Percentiles rank a stretch among this genome's conserved stretches.
These are phyloP conservation scores for Aramus guarauna DNA, from an alignment of 2,113 vertebrate genomes.

Conservation along the genomic window DNA sequence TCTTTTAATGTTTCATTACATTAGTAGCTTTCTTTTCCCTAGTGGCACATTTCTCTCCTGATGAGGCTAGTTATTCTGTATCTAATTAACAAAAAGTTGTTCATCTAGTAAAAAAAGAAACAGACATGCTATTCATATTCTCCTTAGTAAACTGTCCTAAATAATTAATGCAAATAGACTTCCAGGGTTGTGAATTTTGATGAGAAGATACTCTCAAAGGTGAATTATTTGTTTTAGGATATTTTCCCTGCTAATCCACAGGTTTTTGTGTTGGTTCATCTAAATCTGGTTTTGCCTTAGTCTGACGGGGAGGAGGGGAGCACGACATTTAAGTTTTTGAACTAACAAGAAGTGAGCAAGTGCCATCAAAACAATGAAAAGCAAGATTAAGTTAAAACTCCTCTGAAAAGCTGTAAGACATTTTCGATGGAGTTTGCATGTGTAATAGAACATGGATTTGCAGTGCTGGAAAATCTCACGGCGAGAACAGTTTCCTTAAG, in stretches of 20 bases:
- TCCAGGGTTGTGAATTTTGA: conserved; percentile 33
- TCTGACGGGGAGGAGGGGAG: neutral
- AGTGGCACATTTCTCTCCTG: neutral
- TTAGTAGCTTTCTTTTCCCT: neutral
- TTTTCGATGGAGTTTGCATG: neutral
- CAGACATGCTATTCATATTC: conserved; percentile 35
- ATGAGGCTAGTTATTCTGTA: conserved; percentile 39
- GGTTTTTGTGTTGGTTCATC: conserved; percentile 11
- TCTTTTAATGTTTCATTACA: conserved; percentile 45
- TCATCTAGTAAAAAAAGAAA: conserved; percentile 42
- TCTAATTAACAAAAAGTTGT: conserved; percentile 54
- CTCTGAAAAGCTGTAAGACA: neutral
- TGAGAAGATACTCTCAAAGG: conserved; percentile 31
- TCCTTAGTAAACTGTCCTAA: conserved; percentile 54
- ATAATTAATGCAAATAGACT: conserved; percentile 59
- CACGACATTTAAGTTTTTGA: neutral
- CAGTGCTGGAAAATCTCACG: neutral
- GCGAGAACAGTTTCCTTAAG: neutral
- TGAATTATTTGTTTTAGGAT: conserved; percentile 30
- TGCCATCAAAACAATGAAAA: neutral
- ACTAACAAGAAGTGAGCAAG: neutral
- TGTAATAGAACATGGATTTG: neutral
- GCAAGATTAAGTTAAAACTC: neutral
- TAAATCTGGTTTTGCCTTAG: neutral
- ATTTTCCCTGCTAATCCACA: neutral